A percentile compares a stretch with the other conserved stretches of the same genome.
Conservation (phyloP, 2,888 invertebrate species). For the Dilophus febrilis region DNA sequence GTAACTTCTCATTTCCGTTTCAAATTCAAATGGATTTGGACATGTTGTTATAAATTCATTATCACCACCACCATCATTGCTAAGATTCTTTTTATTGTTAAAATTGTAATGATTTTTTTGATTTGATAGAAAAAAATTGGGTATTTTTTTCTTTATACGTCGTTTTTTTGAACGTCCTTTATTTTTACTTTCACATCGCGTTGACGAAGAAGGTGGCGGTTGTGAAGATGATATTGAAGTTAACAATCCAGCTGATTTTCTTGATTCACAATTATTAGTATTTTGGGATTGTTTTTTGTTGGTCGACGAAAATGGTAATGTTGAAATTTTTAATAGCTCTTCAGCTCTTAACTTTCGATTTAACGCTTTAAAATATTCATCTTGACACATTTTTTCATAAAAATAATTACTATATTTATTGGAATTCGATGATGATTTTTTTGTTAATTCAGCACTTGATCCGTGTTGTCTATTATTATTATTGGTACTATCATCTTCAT, state of each 20-base stretch:
- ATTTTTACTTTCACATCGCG: too few relatives aligned
- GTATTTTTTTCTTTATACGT: neutral
- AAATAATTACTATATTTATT: conserved; percentile 52
- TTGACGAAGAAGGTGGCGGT: too few relatives aligned
- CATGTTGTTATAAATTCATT: conserved; percentile 36
- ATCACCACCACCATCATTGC: too few relatives aligned
- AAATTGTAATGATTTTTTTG: conserved; percentile 13
- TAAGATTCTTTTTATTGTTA: conserved; percentile 23
- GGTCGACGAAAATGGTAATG: conserved; percentile 46
- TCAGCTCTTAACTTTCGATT: conserved; percentile 51
- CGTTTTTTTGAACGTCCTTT: neutral
- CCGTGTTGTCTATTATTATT: too few relatives aligned
- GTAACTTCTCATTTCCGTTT: conserved; percentile 33
- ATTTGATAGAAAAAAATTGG: neutral
- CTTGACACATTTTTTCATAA: conserved; percentile 52
- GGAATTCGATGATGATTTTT: conserved; percentile 27
- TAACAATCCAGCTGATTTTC: neutral
- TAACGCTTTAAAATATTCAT: conserved; percentile 49
- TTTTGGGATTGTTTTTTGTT: conserved; percentile 44
- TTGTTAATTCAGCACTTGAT: neutral
- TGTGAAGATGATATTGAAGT: too few relatives aligned
- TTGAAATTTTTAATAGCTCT: conserved; percentile 46
- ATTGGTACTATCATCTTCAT: too few relatives aligned
- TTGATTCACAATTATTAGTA: conserved; percentile 3
- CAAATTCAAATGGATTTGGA: conserved; percentile 35